Conservation (phyloP, 2,113 vertebrate genomes). For the Gadus chalcogrammus region DNA sequence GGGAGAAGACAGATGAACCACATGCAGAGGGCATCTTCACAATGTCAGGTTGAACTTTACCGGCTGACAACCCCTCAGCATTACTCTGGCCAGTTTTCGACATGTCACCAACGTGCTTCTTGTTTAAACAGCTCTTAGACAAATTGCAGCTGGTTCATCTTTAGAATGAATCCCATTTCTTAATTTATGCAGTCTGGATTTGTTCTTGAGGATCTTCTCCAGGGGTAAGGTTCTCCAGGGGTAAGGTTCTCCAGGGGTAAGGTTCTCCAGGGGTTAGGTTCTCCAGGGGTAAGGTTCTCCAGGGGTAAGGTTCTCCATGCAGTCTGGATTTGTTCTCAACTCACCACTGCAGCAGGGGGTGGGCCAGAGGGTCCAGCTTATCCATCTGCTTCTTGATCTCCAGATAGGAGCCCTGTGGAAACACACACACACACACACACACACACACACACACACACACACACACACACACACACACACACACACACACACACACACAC, state of each 20-base stretch:
- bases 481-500: not conserved
- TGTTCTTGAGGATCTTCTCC: not conserved
- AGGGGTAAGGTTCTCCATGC: too few relatives aligned
- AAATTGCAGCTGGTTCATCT: too few relatives aligned
- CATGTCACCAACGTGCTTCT: too few relatives aligned
- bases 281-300: not conserved
- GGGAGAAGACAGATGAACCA: not conserved
- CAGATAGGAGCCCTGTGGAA: slow-evolving; percentile 91
- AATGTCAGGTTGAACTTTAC: not conserved
- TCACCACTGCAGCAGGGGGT: slow-evolving; percentile 95
- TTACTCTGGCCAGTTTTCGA: too few relatives aligned
- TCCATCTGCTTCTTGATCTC: slow-evolving; percentile 99
- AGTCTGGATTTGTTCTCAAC: slow-evolving; percentile 22
- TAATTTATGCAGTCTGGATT: not conserved
- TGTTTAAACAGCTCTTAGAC: too few relatives aligned
- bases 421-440: slow-evolving; percentile 10
- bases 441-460: too few relatives aligned
- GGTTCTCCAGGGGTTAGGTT: not conserved
- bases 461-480: slow-evolving; percentile 1
- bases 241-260: not conserved
- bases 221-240: not conserved
- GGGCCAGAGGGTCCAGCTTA: slow-evolving; percentile 93
- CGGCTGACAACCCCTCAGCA: not conserved
- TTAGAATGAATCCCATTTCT: too few relatives aligned
- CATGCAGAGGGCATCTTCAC: not conserved